phyloP scores from a whole-genome alignment of 2,113 vertebrate genomes.

The Rhineura floridana region DNA sequence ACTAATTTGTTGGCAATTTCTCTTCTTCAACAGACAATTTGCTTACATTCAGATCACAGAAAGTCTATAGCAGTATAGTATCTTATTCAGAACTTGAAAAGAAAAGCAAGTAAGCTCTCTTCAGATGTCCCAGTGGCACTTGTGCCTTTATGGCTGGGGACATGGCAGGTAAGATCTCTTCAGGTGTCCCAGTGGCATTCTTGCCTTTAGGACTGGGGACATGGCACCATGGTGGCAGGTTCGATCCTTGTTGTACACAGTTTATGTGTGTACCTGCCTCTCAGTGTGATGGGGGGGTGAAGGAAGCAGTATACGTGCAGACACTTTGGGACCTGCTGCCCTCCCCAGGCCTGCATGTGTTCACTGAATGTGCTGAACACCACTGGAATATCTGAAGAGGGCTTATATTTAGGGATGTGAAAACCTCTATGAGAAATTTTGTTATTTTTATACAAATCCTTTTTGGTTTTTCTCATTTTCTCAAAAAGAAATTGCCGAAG shows the following conservation, averaged over 20 bases:
- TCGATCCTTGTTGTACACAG: not conserved
- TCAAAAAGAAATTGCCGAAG: too few relatives aligned
- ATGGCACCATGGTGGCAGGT: not conserved
- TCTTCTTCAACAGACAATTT: not conserved
- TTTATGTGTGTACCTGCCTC: not conserved
- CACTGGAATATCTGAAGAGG: not conserved
- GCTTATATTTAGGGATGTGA: not conserved
- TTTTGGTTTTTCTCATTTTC: not conserved
- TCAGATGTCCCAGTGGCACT: not conserved
- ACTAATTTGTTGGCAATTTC: conserved; percentile 6
- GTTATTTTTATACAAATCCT: not conserved
- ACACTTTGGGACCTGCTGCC: too few relatives aligned
- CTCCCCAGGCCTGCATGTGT: not conserved
- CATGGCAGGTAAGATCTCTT: not conserved
- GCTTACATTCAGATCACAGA: not conserved
- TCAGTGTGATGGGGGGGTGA: not conserved
- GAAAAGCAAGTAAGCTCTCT: not conserved
- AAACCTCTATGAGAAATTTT: not conserved
- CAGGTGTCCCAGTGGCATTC: not conserved
- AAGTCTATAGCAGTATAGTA: not conserved
- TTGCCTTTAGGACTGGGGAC: not conserved
- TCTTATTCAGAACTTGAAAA: not conserved
- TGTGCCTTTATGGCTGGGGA: not conserved
- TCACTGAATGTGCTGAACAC: not conserved
- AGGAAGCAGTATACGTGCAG: not conserved